These are phyloP conservation scores for Petrosia ficiformis DNA, from an alignment of 37 sponge, comb jelly and placozoan genomes.

Conservation along the genomic window DNA sequence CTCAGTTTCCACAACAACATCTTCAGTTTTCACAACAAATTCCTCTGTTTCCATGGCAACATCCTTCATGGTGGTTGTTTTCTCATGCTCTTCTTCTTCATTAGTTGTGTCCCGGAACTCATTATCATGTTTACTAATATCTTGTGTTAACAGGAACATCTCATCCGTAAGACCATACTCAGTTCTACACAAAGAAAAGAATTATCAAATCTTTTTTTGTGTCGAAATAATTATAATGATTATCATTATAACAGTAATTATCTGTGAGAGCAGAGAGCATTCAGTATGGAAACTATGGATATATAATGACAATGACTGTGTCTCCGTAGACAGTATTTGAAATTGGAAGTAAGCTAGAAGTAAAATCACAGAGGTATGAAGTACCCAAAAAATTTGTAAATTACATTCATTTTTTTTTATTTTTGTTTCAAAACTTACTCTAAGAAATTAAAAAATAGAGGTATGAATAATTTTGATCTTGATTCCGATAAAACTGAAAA, in stretches of 20 bases:
- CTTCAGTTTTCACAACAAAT: not conserved
- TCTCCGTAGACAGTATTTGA: too few species aligned
- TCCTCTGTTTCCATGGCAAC: not conserved
- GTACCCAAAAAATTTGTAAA: too few species aligned
- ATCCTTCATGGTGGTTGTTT: not conserved
- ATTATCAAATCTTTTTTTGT: too few species aligned
- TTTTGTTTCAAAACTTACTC: conserved; percentile 18
- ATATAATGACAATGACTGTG: too few species aligned
- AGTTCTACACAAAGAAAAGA: not conserved
- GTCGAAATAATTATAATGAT: not conserved
- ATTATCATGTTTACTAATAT: not conserved
- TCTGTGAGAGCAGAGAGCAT: too few species aligned
- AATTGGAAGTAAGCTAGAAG: too few species aligned
- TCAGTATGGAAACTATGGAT: too few species aligned
- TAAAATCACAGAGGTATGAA: too few species aligned
- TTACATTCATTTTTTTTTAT: too few species aligned
- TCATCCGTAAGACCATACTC: conserved; percentile 52
- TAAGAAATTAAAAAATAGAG: conserved; percentile 63
- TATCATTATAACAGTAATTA: not conserved
- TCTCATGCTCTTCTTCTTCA: not conserved
- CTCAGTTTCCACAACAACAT: not conserved
- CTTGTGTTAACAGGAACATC: conserved; percentile 39
- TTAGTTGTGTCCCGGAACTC: not conserved
- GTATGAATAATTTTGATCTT: conserved; percentile 63
- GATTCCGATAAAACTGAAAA: conserved; percentile 50